Conservation (phyloP, 2,797 vertebrate genomes). For the Darevskia mixta region DNA sequence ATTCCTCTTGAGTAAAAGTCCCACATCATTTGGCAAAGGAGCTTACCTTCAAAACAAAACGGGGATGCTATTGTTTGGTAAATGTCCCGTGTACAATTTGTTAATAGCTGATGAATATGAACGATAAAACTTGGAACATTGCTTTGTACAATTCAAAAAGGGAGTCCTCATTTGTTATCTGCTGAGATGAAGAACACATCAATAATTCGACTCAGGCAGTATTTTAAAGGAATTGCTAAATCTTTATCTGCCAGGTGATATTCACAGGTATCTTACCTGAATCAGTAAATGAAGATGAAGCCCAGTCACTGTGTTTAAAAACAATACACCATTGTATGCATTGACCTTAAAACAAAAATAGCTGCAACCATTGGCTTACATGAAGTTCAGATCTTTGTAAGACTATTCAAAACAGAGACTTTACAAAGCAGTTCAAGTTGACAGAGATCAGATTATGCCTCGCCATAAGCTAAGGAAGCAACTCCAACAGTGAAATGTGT, state of each 20-base stretch:
- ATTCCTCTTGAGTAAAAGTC: not conserved
- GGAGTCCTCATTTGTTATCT: not conserved
- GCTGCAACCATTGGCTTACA: not conserved
- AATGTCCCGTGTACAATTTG: no score
- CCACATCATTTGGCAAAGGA: not conserved
- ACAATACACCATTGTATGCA: not conserved
- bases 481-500: not conserved
- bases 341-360: not conserved
- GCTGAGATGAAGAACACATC: not conserved
- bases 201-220: not conserved
- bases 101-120: not conserved
- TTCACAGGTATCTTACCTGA: not conserved
- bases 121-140: not conserved
- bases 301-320: not conserved
- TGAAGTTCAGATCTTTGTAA: not conserved
- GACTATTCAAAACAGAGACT: conserved; percentile 18
- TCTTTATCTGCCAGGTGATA: not conserved
- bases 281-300: not conserved
- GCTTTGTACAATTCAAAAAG: not conserved
- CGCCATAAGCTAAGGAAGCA: not conserved
- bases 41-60: not conserved
- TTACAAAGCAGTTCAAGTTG: not conserved
- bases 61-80: not conserved
- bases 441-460: not conserved
- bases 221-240: not conserved